Evolutionary conservation across 2,113 vertebrate genomes (phyloP).

Genomic region (Alces alces): DNA sequence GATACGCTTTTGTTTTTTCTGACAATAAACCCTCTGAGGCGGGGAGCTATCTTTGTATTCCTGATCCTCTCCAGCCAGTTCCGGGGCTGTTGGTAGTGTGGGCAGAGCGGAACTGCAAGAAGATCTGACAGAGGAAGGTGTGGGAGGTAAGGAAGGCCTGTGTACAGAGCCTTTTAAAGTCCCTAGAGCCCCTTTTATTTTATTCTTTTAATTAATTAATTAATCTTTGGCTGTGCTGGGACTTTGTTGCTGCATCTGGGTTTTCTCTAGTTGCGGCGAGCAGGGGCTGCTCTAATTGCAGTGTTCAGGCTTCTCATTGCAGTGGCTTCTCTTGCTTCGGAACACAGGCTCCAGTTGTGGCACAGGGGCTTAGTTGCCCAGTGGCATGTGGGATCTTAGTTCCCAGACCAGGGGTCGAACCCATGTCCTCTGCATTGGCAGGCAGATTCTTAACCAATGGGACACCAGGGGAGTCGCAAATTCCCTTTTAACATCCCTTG

Average conservation of each 20-base stretch:
- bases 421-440: neutral
- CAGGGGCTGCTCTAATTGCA: neutral
- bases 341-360: neutral
- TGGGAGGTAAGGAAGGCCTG: too few relatives aligned
- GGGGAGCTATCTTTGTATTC: neutral
- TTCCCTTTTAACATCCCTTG: neutral
- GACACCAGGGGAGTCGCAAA: neutral
- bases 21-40: neutral
- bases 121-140: neutral
- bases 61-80: neutral
- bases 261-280: rapidly evolving
- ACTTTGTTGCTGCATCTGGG: neutral
- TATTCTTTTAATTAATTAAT: neutral
- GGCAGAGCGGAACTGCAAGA: neutral
- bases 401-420: neutral
- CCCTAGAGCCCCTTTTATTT: neutral
- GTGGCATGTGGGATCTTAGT: neutral
- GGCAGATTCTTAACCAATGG: neutral
- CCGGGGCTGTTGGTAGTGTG: neutral
- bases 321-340: neutral
- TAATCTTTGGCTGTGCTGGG: neutral
- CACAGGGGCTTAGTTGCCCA: neutral
- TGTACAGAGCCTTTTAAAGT: neutral
- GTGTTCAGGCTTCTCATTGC: neutral
- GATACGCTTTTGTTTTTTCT: neutral